A percentile compares a stretch with the other conserved stretches of the same genome.
Conservation (phyloP, 2,113 vertebrate genomes). For the Shinisaurus crocodilurus region DNA sequence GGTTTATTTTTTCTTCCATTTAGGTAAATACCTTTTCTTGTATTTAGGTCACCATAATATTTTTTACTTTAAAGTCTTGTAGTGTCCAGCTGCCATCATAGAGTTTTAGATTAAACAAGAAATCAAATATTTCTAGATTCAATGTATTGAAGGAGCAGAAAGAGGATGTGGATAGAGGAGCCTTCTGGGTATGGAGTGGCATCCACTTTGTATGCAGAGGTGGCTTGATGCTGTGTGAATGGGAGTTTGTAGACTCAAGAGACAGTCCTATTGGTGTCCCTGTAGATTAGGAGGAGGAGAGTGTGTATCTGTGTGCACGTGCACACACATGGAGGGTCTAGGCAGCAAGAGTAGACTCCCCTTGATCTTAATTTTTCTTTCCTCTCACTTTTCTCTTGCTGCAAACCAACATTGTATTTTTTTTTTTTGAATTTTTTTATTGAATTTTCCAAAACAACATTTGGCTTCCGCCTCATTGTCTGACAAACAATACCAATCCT, state of each 20-base stretch:
- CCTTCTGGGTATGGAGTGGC: neutral
- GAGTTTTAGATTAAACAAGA: neutral
- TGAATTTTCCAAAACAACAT: no score
- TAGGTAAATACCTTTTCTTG: neutral
- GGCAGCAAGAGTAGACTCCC: neutral
- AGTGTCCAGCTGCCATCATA: neutral
- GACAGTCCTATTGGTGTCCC: neutral
- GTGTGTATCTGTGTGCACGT: neutral
- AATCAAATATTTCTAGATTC: neutral
- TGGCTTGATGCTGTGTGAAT: neutral
- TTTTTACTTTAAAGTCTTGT: neutral
- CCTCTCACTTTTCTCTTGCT: neutral
- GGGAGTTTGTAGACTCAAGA: neutral
- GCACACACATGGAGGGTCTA: neutral
- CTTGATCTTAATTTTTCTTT: neutral
- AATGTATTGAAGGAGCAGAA: neutral
- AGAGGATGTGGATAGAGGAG: neutral
- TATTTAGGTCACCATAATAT: neutral
- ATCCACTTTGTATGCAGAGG: neutral
- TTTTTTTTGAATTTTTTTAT: no score
- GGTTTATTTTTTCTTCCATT: neutral
- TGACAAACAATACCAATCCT: no score
- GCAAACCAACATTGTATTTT: neutral
- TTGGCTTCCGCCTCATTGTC: no score
- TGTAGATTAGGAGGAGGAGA: neutral